These are phyloP conservation scores for Lasioglossum oenotherae DNA, from an alignment of 2,888 invertebrate species.

Conservation along the genomic window DNA sequence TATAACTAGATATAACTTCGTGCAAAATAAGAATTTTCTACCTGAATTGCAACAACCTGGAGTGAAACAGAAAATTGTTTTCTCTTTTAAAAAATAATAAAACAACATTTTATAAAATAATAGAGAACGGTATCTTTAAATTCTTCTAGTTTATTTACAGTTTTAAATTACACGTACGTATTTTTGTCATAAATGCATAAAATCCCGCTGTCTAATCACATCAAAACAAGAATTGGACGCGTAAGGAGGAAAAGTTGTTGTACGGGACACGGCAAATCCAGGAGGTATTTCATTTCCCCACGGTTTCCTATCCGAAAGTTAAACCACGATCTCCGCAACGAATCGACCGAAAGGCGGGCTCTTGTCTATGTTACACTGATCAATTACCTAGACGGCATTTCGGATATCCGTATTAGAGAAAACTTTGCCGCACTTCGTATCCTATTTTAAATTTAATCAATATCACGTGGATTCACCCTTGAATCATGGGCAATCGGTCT, in stretches of 20 bases:
- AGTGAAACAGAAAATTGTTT: too few species aligned
- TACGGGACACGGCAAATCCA: not conserved
- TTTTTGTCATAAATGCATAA: too few species aligned
- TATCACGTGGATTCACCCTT: constrained; percentile 64
- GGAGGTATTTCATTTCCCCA: not conserved
- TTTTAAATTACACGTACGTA: too few species aligned
- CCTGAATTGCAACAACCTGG: too few species aligned
- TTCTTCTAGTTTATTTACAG: too few species aligned
- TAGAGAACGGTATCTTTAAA: too few species aligned
- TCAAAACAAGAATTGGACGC: not conserved
- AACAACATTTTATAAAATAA: too few species aligned
- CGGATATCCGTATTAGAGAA: constrained; percentile 38
- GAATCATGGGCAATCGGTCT: constrained; percentile 66
- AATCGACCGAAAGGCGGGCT: constrained; percentile 14
- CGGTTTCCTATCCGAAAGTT: not conserved
- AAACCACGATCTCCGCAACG: not conserved
- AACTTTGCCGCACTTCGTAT: constrained; percentile 38
- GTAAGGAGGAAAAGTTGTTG: not conserved
- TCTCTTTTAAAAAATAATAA: too few species aligned
- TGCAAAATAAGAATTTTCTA: too few species aligned
- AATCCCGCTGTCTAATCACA: too few species aligned
- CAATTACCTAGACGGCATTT: constrained; percentile 58
- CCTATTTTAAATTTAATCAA: constrained; percentile 65
- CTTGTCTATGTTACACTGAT: constrained; percentile 33
- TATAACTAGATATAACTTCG: too few species aligned